Base-by-base conservation (phyloP, 2,797 vertebrate genomes). In the Danio albolineatus region DNA sequence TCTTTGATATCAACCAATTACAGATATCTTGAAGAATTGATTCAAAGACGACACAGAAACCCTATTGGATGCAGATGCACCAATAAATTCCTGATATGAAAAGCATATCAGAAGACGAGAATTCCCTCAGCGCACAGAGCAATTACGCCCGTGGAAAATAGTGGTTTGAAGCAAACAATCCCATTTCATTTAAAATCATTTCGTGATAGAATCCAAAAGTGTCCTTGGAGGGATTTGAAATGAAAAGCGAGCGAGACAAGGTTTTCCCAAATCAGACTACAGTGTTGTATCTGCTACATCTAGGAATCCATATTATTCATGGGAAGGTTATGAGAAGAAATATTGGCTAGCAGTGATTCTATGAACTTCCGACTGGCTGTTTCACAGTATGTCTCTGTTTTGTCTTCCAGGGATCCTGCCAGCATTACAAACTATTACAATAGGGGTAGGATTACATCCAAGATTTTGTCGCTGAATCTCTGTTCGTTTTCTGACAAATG, bases 321-420 rank as follows among this genome's bases (percentile, higher is more conserved):
- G 21, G 9, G 43, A 76, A 43, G 56, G 46, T 53, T n/a, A 43
- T 78, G 38, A 59, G 10, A 64, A 21, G 21, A 46, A 62, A 67
- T 78, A 81, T 60, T 39, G 28, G 19, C 59, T 51, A 41, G 13
- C 57, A 70, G 57, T 49, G 44, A 83, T 73, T 57, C 65, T 62
- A 39, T 65, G 19, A 54, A 12, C 65, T 81, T 85, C 82, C 77
- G 83, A 89, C 88, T 93, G 89, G 91, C 88, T 88, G 82, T 91
- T 93, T 91, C 17, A 41, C 85, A 61, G 5, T 39, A 38, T 67
- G 41, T 38, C 21, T 72, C 51, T 10, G 69, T 57, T 21, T 57
- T 28, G 17, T 54, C 46, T 16, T 19, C 38, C 13, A 43, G 61
- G 17, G 38, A 66, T 46, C 19, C 61, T 46, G 49, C 38, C 16